Base-by-base conservation (phyloP, 2,888 invertebrate genomes). In the Panzeria rudis region DNA sequence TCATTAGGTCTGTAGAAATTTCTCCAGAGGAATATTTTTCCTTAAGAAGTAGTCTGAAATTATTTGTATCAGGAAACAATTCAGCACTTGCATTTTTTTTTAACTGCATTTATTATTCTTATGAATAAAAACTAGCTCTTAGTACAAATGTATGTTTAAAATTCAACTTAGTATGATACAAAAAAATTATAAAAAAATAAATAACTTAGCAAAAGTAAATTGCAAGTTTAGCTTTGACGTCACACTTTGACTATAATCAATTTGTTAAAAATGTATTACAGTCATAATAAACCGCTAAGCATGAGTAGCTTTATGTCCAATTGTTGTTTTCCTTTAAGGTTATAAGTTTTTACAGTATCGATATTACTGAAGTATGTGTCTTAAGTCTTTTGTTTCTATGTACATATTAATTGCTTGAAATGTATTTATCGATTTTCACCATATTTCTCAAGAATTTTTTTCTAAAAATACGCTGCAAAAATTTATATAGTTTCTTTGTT, bases 381-480 rank as follows among this genome's bases (percentile, higher is more conserved):
- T 44, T 56, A 66, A 76, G 44, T 76, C 44, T 54, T 56, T 76
- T 56, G 66, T 44, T 66, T 56, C 66, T 13, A 9, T 20, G 8
- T 15, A 2, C 23, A 8, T 62, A 2, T 20, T 23, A 15, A 6
- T 41, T 23, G 6, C 5, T 35, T 61, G n/a, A 20, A 38, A 20
- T 20, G 3, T 61, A n/a, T 15, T 64, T 41, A 62, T 61, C 15
- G 29, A n/a, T 54, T 29, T 54, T 6, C 54, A 25, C 6, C n/a
- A 8, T 29, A n/a, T 5, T 15, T 29, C 11, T n/a, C 5, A 29
- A 17, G 7, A 23, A 6, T 11, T 9, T 50, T 47, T n/a, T n/a
- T 17, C 17, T n/a, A 47, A 17, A n/a, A 50, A 20, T 20, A n/a
- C 20, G 7, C 6, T 13, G 38, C 15, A 35, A 20, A n/a, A 13